Percentiles rank a stretch among this genome's conserved stretches.
Evolutionary conservation across 2,888 invertebrate genomes (phyloP).

Genomic region (Eledone cirrhosa): DNA sequence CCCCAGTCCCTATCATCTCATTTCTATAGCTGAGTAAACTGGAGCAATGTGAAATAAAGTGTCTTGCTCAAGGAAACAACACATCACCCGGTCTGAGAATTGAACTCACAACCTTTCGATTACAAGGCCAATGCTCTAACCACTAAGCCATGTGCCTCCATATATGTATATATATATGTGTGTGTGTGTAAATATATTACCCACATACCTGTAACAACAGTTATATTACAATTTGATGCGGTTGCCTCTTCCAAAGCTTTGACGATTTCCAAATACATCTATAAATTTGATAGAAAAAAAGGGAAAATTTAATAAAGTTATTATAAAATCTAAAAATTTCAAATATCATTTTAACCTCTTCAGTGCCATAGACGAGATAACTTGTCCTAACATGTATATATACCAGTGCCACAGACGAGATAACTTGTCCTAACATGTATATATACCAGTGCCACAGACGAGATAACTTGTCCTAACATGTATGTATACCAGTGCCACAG

Average conservation of each 20-base stretch:
- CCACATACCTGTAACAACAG: constrained; percentile 76
- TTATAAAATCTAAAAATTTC: background rate
- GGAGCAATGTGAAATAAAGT: no score
- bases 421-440: no score
- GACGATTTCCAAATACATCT: constrained; percentile 77
- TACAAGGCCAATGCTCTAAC: no score
- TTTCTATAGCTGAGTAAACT: no score
- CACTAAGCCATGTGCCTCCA: no score
- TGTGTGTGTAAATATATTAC: no score
- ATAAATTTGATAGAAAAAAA: constrained; percentile 34
- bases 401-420: no score
- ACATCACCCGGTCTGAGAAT: no score
- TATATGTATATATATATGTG: no score
- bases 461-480: background rate
- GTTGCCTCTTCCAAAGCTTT: constrained; percentile 77
- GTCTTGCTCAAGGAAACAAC: no score
- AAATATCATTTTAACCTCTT: background rate
- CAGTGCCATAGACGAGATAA: background rate
- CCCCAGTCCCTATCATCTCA: no score
- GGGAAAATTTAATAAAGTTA: background rate
- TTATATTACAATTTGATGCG: constrained; percentile 74
- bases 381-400: background rate
- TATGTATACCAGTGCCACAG: background rate
- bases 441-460: background rate
- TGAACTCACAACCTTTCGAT: no score